Evolutionary conservation across 2,797 vertebrate species (phyloP), one percentile per base, ranked within the genome.

Genomic region (Furcifer pardalis): DNA sequence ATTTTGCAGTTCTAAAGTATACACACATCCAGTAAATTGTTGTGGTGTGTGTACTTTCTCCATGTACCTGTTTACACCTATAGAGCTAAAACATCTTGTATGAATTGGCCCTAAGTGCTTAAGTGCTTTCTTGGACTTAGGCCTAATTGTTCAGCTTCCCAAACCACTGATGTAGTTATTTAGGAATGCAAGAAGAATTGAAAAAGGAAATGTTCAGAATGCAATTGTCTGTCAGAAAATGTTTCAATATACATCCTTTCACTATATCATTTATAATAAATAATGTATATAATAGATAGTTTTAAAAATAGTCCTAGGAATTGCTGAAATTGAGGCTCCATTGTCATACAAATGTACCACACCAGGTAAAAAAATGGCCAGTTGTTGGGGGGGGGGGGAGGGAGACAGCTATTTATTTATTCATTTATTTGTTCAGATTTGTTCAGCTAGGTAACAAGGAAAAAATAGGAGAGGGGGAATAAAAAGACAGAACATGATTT

Each of bases 81-180:
- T 72, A 42, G 59, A 71, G 15, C 32, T 63, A 77, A 65, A 82
- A 69, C 56, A 5, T 49, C 17, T 69, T 81, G 62, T 85, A 40
- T 23, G 21, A 46, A 84, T 84, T 78, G 77, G 21, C 21, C 0
- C 32, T 32, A 0, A 65, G 30, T 30, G 56, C 79, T 89, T 71
- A 0, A 68, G n/a, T n/a, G 62, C 72, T 89, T 86, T 62, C 19
- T 49, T 79, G 76, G 76, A 90, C n/a, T n/a, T 87, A 40, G 79
- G 77, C 89, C 86, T 74, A 77, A 71, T 68, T 69, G 60, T 37
- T 23, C 4, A 35, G 44, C 71, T 2, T 79, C 59, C 79, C 27
- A 88, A 87, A 77, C 46, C 59, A 72, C 10, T 66, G 15, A 30
- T 4, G 27, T 25, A 60, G 40, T 15, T 86, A 52, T 82, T 87